These are phyloP conservation scores for Ptychodera flava DNA, from an alignment of 35 echinoderm and acorn worm genomes.

Conservation along the genomic window DNA sequence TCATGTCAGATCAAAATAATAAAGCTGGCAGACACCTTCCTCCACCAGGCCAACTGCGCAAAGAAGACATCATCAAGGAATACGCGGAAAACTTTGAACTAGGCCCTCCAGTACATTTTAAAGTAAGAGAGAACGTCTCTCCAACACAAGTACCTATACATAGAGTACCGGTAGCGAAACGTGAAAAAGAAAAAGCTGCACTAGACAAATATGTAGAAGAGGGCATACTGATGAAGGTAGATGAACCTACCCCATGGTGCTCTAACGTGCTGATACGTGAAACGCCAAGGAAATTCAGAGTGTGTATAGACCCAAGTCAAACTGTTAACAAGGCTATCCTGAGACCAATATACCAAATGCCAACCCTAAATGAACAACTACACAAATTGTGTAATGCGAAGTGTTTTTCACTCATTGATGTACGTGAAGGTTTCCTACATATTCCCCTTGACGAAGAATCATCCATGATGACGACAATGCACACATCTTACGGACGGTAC, in stretches of 20 bases:
- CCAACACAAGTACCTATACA: not conserved
- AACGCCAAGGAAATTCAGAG: conserved; percentile 10
- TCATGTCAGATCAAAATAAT: not conserved
- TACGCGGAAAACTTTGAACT: not conserved
- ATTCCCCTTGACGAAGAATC: too few relatives aligned
- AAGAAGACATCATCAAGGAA: not conserved
- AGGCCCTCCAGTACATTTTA: not conserved
- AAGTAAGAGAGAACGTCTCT: not conserved
- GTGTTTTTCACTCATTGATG: conserved; percentile 28
- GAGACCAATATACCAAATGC: conserved; percentile 27
- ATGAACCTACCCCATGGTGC: too few relatives aligned
- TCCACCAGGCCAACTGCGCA: not conserved
- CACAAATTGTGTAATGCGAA: conserved; percentile 35
- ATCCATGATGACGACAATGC: conserved; percentile 60
- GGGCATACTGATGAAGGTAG: too few relatives aligned
- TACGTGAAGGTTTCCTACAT: conserved; percentile 33
- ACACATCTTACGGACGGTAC: conserved; percentile 50
- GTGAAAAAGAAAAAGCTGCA: too few relatives aligned
- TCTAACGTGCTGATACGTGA: not conserved
- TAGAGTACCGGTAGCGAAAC: too few relatives aligned
- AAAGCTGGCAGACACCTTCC: not conserved
- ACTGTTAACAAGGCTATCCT: too few relatives aligned
- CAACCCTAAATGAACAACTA: conserved; percentile 22
- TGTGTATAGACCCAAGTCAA: conserved; percentile 28
- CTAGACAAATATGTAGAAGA: too few relatives aligned